Evolutionary conservation across 2,113 vertebrate genomes (phyloP).

Genomic region (Phylloscopus trochilus): DNA sequence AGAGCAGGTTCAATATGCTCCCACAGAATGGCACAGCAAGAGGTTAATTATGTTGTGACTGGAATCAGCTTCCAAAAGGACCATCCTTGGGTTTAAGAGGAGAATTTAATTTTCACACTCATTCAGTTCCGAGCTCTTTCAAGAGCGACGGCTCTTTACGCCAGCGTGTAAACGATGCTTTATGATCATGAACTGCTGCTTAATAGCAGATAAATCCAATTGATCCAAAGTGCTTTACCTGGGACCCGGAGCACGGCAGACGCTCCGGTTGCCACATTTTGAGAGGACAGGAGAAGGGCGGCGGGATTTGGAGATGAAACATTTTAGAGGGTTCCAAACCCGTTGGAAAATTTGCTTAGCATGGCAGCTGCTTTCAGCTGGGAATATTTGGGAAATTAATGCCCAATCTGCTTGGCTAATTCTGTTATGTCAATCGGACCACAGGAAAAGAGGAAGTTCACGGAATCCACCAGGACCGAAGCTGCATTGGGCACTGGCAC

Average conservation of each 20-base stretch:
- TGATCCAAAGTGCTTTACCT: slow-evolving; percentile 42
- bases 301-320: neutral
- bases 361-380: neutral
- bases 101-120: slow-evolving; percentile 64
- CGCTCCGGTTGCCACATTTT: neutral
- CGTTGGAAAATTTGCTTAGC: neutral
- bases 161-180: slow-evolving; percentile 40
- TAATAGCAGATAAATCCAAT: slow-evolving; percentile 51
- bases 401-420: neutral
- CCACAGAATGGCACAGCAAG: slow-evolving; percentile 61
- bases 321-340: neutral
- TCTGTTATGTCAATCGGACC: accelerated
- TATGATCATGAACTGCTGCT: slow-evolving; percentile 38
- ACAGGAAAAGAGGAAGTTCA: neutral
- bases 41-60: slow-evolving; percentile 60
- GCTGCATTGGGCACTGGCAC: accelerated
- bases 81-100: slow-evolving; percentile 29
- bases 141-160: slow-evolving; percentile 35
- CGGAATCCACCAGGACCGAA: accelerated
- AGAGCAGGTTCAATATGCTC: slow-evolving; percentile 50
- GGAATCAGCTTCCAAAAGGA: slow-evolving; percentile 57
- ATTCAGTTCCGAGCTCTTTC: slow-evolving; percentile 34
- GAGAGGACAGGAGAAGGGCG: neutral
- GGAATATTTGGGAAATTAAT: neutral
- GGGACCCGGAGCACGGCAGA: neutral